Conservation (phyloP, 2,888 invertebrate species). For the Erebia aethiops region DNA sequence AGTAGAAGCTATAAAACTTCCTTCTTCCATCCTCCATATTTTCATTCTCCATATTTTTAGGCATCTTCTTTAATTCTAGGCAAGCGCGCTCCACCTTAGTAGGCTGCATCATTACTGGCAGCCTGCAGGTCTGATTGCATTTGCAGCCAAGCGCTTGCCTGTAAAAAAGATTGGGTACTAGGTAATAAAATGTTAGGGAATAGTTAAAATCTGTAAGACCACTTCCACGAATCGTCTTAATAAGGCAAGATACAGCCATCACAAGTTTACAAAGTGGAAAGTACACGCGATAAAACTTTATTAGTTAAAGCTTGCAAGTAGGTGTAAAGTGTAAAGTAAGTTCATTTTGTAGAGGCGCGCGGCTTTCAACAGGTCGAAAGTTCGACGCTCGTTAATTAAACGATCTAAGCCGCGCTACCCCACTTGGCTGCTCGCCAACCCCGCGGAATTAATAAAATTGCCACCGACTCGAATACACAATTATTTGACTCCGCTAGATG, state of each 20-base stretch:
- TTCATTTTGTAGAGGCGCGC: constrained; percentile 66
- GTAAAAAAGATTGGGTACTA: neutral
- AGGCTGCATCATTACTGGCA: too few relatives aligned
- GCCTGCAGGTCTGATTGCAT: too few relatives aligned
- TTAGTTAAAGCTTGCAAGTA: constrained; percentile 56
- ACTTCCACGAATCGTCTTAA: constrained; percentile 17
- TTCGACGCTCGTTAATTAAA: constrained; percentile 81
- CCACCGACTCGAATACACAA: constrained; percentile 60
- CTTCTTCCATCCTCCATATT: too few relatives aligned
- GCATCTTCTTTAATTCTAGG: too few relatives aligned
- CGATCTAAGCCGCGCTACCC: constrained; percentile 73
- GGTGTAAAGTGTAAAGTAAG: constrained; percentile 70
- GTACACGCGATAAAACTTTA: constrained; percentile 47
- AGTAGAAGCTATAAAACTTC: too few relatives aligned
- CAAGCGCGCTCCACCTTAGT: too few relatives aligned
- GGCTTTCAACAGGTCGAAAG: constrained; percentile 81
- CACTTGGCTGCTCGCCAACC: constrained; percentile 70
- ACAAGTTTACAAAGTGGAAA: constrained; percentile 27
- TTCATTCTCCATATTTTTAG: too few relatives aligned
- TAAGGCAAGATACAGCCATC: constrained; percentile 23
- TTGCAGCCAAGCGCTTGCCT: too few relatives aligned
- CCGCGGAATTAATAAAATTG: constrained; percentile 73
- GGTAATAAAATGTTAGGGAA: constrained; percentile 1
- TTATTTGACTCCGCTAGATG: constrained; percentile 44
- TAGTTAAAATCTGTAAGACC: constrained; percentile 1